A percentile compares a stretch with the other conserved stretches of the same genome.
These are phyloP conservation scores for Saguinus imperator DNA, from an alignment of 2,113 vertebrate species.

Conservation along the genomic window DNA sequence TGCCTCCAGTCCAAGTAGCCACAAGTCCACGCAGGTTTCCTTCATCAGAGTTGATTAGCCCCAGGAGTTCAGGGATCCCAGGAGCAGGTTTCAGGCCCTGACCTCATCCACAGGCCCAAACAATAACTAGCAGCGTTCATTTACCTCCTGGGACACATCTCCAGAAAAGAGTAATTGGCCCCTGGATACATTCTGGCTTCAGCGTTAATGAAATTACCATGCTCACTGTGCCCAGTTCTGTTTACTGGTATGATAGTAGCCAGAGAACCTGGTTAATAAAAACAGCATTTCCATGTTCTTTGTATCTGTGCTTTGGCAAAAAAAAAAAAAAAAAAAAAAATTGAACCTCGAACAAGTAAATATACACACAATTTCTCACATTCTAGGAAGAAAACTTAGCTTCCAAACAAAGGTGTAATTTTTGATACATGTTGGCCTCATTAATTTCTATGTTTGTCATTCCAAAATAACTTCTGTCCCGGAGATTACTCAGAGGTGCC, in stretches of 20 bases:
- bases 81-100: not conserved
- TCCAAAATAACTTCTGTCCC: not conserved
- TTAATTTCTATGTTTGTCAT: not conserved
- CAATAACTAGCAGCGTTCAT: not conserved
- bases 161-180: not conserved
- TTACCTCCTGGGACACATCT: not conserved
- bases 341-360: not conserved
- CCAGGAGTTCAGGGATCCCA: not conserved
- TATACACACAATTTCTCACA: not conserved
- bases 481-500: not conserved
- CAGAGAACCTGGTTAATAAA: not conserved
- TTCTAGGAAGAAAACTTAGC: not conserved
- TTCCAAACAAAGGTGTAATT: not conserved
- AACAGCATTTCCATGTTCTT: accelerated
- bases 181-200: not conserved
- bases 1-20: not conserved
- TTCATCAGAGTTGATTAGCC: not conserved
- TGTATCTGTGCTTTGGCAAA: not conserved
- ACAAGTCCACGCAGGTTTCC: not conserved
- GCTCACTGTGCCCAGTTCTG: not conserved
- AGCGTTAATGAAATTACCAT: not conserved
- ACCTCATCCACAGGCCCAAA: not conserved
- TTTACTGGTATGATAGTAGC: not conserved
- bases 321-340: not conserved
- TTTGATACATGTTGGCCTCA: not conserved